A percentile compares a stretch with the other conserved stretches of the same genome.
These are phyloP conservation scores for Perizoma flavofasciatum DNA, from an alignment of 2,888 invertebrate genomes.

Conservation along the genomic window DNA sequence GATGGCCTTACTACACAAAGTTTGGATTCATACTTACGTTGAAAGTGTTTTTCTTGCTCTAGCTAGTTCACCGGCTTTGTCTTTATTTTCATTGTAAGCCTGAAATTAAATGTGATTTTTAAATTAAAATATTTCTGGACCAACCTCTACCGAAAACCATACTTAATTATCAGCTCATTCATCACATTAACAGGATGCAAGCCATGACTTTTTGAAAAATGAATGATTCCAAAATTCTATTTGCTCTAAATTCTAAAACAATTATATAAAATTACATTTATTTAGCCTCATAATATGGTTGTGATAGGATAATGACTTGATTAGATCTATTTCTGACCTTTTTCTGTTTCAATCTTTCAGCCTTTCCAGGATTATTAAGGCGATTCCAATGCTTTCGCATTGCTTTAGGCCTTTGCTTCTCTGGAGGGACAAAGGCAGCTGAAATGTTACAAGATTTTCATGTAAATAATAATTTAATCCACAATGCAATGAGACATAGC, in stretches of 20 bases:
- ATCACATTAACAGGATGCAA: too few species aligned
- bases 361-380: conserved; percentile 70
- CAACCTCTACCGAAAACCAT: too few species aligned
- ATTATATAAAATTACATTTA: too few species aligned
- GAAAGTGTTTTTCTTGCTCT: conserved; percentile 65
- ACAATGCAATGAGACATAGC: too few species aligned
- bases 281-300: too few species aligned
- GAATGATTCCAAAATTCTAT: too few species aligned
- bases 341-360: conserved; percentile 66
- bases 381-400: conserved; percentile 83
- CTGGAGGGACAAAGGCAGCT: conserved; percentile 88
- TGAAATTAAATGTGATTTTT: conserved; percentile 44
- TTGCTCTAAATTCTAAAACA: too few species aligned
- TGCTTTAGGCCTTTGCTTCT: conserved; percentile 83
- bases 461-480: background rate
- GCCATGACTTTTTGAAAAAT: too few species aligned
- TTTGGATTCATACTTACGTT: conserved; percentile 52
- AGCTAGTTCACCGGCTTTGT: conserved; percentile 62
- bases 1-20: too few species aligned
- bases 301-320: too few species aligned
- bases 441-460: conserved; percentile 48
- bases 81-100: conserved; percentile 68
- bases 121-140: too few species aligned
- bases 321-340: conserved; percentile 48
- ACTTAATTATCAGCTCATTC: too few species aligned